Base-by-base conservation (phyloP, 1,140 invertebrate species). In the Meteorus sp. region DNA sequence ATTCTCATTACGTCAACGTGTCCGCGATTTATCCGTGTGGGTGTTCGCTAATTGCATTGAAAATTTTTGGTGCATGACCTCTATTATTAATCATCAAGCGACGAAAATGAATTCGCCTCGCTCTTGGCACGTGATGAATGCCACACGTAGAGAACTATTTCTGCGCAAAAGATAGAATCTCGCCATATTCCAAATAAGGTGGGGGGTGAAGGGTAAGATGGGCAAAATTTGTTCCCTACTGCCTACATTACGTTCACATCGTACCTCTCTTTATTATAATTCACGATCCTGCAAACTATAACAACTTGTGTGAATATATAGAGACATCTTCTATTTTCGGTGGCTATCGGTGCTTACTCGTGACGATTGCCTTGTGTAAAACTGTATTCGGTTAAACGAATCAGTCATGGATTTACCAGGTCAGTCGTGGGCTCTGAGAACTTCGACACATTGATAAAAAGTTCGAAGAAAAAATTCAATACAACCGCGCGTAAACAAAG, bases 281-380 rank as follows among this genome's bases (percentile, higher is more conserved):
- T n/a, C n/a, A n/a, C n/a, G n/a, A n/a, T n/a, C n/a, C n/a, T n/a
- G n/a, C n/a, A n/a, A n/a, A n/a, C n/a, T n/a, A n/a, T n/a, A n/a
- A n/a, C n/a, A n/a, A n/a, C n/a, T n/a, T n/a, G n/a, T n/a, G n/a
- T n/a, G n/a, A n/a, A n/a, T n/a, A 64, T 68, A 72, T 70, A 74
- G 65, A 61, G 65, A 69, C 67, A 69, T 73, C 75, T 68, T 74
- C 73, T 77, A 76, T 76, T 77, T 76, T 76, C 68, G 70, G 53
- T 52, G 41, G 39, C 52, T 58, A 44, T 20, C 39, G 37, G n/a
- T 53, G 39, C 9, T 44, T 27, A 20, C 56, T 53, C 22, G 23
- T 50, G 35, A 45, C 31, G 33, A 45, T n/a, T 44, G 53, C 31
- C 43, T 39, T 35, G 27, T 35, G 19, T 52, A n/a, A 56, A 41